Evolutionary conservation across 2,888 invertebrate genomes (phyloP).

Genomic region (Protodeltote pygarga): DNA sequence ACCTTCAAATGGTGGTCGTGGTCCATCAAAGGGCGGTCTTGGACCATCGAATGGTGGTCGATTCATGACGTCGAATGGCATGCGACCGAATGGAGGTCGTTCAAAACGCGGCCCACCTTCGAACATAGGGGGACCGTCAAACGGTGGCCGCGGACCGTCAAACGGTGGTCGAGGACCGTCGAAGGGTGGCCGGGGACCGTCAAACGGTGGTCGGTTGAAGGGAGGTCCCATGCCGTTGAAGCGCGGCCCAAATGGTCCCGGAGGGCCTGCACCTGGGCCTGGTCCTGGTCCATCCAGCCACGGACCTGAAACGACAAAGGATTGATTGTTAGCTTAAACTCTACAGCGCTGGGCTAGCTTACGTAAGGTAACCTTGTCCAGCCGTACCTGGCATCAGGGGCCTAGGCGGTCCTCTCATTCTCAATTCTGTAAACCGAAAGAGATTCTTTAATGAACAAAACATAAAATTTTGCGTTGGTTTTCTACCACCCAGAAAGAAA

Average conservation of each 20-base stretch:
- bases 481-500: conserved; percentile 24
- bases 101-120: conserved; percentile 51
- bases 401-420: conserved; percentile 81
- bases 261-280: no score
- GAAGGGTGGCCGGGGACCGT: conserved; percentile 59
- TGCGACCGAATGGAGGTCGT: conserved; percentile 47
- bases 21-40: conserved; percentile 62
- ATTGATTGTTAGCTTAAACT: conserved; percentile 7
- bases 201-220: conserved; percentile 63
- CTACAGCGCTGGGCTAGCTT: conserved; percentile 28
- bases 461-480: background rate
- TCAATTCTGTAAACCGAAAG: conserved; percentile 78
- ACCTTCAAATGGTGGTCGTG: conserved; percentile 59
- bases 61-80: conserved; percentile 55
- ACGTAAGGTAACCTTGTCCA: conserved; percentile 31
- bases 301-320: conserved; percentile 67
- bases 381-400: conserved; percentile 76
- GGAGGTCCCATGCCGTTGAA: conserved; percentile 80
- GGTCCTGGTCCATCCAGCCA: conserved; percentile 79
- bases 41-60: conserved; percentile 69
- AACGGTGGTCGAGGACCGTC: conserved; percentile 67
- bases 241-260: conserved; percentile 61
- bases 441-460: conserved; percentile 40
- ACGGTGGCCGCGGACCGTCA: conserved; percentile 61
- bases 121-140: conserved; percentile 53